These are phyloP conservation scores for Parambassis ranga DNA, from an alignment of 2,797 vertebrate species.

Conservation along the genomic window DNA sequence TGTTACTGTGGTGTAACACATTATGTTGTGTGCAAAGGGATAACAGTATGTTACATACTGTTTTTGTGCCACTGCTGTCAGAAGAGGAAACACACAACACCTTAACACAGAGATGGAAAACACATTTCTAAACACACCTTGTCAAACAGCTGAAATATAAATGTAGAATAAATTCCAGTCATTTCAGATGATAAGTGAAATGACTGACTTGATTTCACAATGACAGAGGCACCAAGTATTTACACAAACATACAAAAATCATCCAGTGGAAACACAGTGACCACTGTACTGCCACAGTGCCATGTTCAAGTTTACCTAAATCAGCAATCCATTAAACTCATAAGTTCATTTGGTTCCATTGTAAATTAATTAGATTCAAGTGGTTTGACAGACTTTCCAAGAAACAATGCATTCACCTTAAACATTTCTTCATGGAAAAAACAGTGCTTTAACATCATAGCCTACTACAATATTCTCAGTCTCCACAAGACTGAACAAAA, in stretches of 20 bases:
- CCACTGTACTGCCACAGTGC: not conserved
- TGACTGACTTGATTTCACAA: not conserved
- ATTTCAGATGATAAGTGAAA: conserved; percentile 1
- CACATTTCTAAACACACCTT: not conserved
- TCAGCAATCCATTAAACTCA: not conserved
- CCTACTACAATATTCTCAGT: not conserved
- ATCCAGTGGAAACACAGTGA: conserved; percentile 26
- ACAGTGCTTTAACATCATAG: conserved; percentile 12
- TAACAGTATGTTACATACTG: not conserved
- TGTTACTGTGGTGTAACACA: not conserved
- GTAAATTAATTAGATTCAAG: conserved; percentile 27
- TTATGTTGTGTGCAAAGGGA: not conserved
- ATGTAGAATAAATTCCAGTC: not conserved
- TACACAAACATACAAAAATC: conserved; percentile 24
- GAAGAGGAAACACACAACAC: not conserved
- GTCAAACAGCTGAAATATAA: conserved; percentile 12
- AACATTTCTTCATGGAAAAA: conserved; percentile 13
- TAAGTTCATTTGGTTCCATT: conserved; percentile 9
- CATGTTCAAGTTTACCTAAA: conserved; percentile 39
- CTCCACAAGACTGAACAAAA: not conserved
- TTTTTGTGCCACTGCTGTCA: not conserved
- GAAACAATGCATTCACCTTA: conserved; percentile 31
- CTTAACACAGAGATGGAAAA: not conserved
- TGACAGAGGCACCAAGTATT: conserved; percentile 32
- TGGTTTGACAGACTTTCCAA: conserved; percentile 22